Base-by-base conservation (phyloP, 2,888 invertebrate genomes). In the Hypolimnas misippus region DNA sequence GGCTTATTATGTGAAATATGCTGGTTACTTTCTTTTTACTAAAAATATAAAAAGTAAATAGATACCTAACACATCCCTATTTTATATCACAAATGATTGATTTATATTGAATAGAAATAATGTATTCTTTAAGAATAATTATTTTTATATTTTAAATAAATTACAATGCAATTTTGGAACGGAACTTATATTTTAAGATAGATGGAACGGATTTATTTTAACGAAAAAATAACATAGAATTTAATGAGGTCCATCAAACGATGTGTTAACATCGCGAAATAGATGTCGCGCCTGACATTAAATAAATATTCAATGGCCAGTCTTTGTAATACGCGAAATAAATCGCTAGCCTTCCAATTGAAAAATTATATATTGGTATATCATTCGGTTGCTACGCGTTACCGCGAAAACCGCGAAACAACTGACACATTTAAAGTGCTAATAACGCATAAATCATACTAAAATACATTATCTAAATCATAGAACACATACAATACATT, bases 371-470 rank as follows among this genome's bases (percentile, higher is more conserved):
- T 14, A 46, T 53, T 2, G 19, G 29, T 44, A 44, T 60, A 14
- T 29, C 19, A 38, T 58, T 25, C 29, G 40, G 42, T 50, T 16
- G 14, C 31, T 58, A 49, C 49, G 19, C 54, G 29, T 46, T 46
- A 25, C 57, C 54, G 44, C 40, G 21, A 59, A 53, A 57, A 46
- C 46, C 21, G n/a, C 35, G 21, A 17, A 29, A n/a, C 38, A 46
- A 38, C 67, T 70, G 61, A 67, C 69, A 74, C 76, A 75, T 82
- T 81, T 76, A 76, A 73, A 68, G 56, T 49, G 60, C 62, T 62
- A 65, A 57, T 68, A 57, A 57, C 16, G 69, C 65, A 86, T 87
- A 86, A 84, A 86, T 87, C 83, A 84, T 76, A 78, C 64, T 69
- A 79, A 84, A 84, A 81, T 80, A 84, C 76, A 78, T 68, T 57